Evolutionary conservation across 2,797 vertebrate species (phyloP).

Genomic region (Anas acuta): DNA sequence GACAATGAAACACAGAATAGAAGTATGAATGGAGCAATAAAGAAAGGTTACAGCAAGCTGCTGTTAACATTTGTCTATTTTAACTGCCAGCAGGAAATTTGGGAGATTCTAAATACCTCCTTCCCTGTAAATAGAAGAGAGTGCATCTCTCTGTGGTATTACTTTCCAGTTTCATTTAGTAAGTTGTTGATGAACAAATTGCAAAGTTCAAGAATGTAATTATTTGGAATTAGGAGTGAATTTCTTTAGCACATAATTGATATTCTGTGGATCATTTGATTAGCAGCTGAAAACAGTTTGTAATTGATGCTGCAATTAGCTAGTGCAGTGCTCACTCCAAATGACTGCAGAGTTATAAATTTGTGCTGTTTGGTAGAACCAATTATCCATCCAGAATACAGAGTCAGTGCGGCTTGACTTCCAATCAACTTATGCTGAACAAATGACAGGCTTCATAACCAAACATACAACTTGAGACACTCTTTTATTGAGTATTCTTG

Average conservation of each 20-base stretch:
- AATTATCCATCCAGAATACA: background rate
- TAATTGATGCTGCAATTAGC: conserved; percentile 42
- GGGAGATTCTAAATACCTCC: background rate
- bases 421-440: background rate
- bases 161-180: background rate
- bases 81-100: background rate
- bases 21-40: background rate
- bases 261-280: conserved; percentile 41
- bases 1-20: background rate
- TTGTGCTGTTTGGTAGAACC: background rate
- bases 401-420: background rate
- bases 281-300: conserved; percentile 40
- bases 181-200: conserved; percentile 11
- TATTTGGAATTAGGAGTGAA: background rate
- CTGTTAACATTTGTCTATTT: background rate
- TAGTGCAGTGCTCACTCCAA: background rate
- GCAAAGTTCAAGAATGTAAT: conserved; percentile 28
- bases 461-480: background rate
- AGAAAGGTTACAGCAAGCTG: background rate
- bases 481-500: background rate
- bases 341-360: conserved; percentile 22
- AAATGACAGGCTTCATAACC: background rate
- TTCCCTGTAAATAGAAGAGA: background rate
- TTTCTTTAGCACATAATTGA: conserved; percentile 31
- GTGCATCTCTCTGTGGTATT: background rate